Conservation (phyloP, 2,888 invertebrate species). For the Eristalinus sepulchralis region DNA sequence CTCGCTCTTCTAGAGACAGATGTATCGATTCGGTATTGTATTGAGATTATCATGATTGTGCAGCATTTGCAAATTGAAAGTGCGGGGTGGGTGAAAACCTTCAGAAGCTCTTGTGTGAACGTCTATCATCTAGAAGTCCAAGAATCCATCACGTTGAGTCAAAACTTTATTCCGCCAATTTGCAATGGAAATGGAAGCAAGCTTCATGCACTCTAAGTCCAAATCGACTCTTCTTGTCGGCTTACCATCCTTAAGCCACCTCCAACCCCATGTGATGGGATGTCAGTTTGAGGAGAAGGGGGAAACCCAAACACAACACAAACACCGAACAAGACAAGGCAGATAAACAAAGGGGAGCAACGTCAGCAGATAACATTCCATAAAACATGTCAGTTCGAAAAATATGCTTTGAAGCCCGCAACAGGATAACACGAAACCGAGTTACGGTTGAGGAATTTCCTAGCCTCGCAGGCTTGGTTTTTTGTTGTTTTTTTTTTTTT, state of each 20-base stretch:
- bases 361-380: conserved; percentile 46
- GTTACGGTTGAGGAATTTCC: conserved; percentile 54
- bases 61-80: too few species aligned
- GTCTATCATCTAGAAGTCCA: too few species aligned
- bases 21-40: too few species aligned
- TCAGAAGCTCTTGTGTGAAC: too few species aligned
- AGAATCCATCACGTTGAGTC: too few species aligned
- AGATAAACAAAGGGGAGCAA: conserved; percentile 26
- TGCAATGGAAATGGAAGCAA: too few species aligned
- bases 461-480: conserved; percentile 26
- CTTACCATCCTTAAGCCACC: background rate
- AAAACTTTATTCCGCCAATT: too few species aligned
- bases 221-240: background rate
- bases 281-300: background rate
- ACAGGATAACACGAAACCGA: conserved; percentile 62
- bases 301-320: conserved; percentile 7
- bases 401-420: conserved; percentile 59
- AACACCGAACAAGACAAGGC: conserved; percentile 5
- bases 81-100: too few species aligned
- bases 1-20: too few species aligned
- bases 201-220: too few species aligned
- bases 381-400: conserved; percentile 59
- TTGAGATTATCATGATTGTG: too few species aligned
- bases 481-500: background rate
- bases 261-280: background rate